phyloP scores from a whole-genome alignment of 2,888 invertebrate species.

The Andrena trimmerana region DNA sequence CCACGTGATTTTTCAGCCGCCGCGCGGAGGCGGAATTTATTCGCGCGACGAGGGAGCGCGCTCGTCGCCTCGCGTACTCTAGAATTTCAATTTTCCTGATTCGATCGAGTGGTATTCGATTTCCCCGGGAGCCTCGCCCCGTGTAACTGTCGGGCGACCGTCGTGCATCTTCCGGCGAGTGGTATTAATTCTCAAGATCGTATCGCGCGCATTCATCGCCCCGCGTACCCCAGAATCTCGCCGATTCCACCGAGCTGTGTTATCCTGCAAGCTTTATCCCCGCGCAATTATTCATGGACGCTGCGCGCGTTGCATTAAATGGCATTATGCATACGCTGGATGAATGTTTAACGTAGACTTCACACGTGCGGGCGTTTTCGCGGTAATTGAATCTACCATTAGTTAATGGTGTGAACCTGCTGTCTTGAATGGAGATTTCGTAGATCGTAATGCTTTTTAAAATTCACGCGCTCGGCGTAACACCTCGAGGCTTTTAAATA shows the following conservation, averaged over 20 bases:
- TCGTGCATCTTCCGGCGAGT: neutral
- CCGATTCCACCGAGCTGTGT: too few species aligned
- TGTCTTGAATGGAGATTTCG: neutral
- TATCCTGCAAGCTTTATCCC: too few species aligned
- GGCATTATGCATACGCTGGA: too few species aligned
- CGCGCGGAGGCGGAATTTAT: conserved; percentile 19
- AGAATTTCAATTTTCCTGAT: conserved; percentile 19
- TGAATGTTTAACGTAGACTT: neutral
- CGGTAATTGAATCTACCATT: neutral
- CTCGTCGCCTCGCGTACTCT: neutral
- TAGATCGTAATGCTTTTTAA: neutral
- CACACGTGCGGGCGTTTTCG: conserved; percentile 2
- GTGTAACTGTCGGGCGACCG: neutral
- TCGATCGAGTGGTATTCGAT: neutral
- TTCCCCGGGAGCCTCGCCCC: neutral
- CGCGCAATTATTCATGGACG: too few species aligned
- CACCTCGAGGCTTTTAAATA: too few species aligned
- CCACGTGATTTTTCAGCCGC: conserved; percentile 28
- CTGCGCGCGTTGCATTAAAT: too few species aligned
- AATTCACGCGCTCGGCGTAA: too few species aligned
- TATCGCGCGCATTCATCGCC: neutral
- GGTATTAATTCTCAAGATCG: conserved; percentile 2
- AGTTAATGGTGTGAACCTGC: neutral
- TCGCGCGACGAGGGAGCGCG: neutral
- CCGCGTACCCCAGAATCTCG: too few species aligned